Evolutionary conservation across 92 coral and sea anemone genomes (phyloP), one percentile per base, ranked within the genome.

Genomic region (Scolanthus callimorphus): DNA sequence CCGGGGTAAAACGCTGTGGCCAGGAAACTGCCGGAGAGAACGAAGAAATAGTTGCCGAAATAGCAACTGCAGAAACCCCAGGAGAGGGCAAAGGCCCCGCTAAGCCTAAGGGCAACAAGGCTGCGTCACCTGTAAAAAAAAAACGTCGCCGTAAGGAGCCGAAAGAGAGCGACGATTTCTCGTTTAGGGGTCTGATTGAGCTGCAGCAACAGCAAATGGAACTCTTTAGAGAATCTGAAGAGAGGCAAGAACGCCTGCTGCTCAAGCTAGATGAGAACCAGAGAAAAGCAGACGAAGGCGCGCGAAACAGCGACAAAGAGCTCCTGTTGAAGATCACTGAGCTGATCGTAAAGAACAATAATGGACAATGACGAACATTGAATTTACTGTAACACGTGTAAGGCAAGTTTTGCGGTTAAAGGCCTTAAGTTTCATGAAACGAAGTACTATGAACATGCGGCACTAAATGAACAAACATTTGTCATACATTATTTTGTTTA

Each of bases 1-100:
- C 63, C 15, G 73, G 72, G 29, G 62, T 66, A 1, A 53, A 38
- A 15, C 73, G 43, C 25, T 19, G 15, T 20, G 55, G 63, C 4
- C 31, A 17, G 37, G 13, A 4, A 3, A 6, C 19, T 20, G 3
- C 3, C n/a, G 59, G 57, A 24, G 57, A 51, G 15, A 25, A 51
- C 0, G 27, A 25, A 25, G 59, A 39, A 26, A 27, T 26, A 53
- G 37, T 13, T 27, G 38, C 31, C 24, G 6, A 31, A 29, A 29
- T 20, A 31, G 48, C 30, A 3, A 17, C 20, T 2, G 47, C 3
- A 15, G 45, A 30, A 23, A 19, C 20, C 1, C 48, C 10, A 22
- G 26, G 55, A 17, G 26, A 49, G 55, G 26, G 19, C 23, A 51
- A 9, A 3, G 57, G 21, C 23, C 23, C 23, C 10, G 25, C 29